These are phyloP conservation scores for Drosophila anceps DNA, from an alignment of 2,888 invertebrate species.

Conservation along the genomic window DNA sequence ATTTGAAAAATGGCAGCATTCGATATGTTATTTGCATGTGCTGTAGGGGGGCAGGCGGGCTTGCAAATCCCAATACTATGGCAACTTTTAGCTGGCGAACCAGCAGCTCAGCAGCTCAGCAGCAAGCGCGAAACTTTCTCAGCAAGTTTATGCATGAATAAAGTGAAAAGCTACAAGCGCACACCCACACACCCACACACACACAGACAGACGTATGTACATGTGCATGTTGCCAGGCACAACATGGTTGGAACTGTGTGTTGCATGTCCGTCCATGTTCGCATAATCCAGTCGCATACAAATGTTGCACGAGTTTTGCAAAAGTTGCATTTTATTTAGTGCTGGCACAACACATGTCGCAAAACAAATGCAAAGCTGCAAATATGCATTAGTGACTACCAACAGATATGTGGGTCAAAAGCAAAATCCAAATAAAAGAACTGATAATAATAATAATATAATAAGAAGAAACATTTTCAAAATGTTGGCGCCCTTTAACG, in stretches of 20 bases:
- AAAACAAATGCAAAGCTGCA: slow-evolving; percentile 48
- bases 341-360: slow-evolving; percentile 37
- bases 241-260: neutral
- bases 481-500: neutral
- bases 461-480: neutral
- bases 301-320: slow-evolving; percentile 48
- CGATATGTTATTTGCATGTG: slow-evolving; percentile 65
- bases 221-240: neutral
- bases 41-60: slow-evolving; percentile 8
- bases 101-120: slow-evolving; percentile 41
- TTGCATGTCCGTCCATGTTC: slow-evolving; percentile 28
- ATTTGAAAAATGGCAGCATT: slow-evolving; percentile 61
- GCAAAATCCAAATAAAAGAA: neutral
- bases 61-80: slow-evolving; percentile 46
- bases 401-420: slow-evolving; percentile 17
- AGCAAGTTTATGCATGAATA: slow-evolving; percentile 64
- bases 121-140: slow-evolving; percentile 60
- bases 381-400: slow-evolving; percentile 51
- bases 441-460: neutral
- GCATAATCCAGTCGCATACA: slow-evolving; percentile 64
- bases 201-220: neutral
- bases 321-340: slow-evolving; percentile 73
- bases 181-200: neutral
- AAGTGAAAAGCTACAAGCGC: slow-evolving; percentile 58
- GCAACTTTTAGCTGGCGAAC: slow-evolving; percentile 46